A percentile compares a stretch with the other conserved stretches of the same genome.
These are phyloP conservation scores for Schizotus pectinicornis DNA, from an alignment of 2,888 invertebrate species.

Conservation along the genomic window DNA sequence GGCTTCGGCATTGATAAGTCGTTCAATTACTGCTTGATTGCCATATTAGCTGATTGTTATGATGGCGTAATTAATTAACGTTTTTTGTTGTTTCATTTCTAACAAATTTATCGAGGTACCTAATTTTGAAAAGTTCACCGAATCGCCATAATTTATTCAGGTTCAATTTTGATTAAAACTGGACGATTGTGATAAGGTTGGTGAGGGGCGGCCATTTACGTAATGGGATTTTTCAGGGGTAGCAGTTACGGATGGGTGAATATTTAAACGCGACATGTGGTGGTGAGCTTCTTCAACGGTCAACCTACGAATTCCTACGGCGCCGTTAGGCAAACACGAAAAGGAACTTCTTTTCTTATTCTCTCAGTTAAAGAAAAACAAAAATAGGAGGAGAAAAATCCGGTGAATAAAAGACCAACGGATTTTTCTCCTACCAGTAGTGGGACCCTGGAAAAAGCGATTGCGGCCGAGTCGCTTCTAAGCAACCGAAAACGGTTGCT, in stretches of 20 bases:
- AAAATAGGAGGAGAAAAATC: too few species aligned
- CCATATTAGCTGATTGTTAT: conserved; percentile 31
- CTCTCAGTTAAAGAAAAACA: too few species aligned
- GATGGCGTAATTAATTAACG: conserved; percentile 10
- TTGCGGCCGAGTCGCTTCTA: too few species aligned
- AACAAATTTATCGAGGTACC: too few species aligned
- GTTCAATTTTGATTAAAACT: conserved; percentile 43
- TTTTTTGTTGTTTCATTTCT: conserved; percentile 10
- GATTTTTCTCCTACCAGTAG: too few species aligned
- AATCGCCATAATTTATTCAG: conserved; percentile 36
- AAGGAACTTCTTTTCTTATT: too few species aligned
- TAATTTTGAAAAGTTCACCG: too few species aligned
- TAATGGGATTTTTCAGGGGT: conserved; percentile 19
- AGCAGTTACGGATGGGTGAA: conserved; percentile 46
- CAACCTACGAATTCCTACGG: too few species aligned
- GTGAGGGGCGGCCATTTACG: not conserved
- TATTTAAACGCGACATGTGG: conserved; percentile 43
- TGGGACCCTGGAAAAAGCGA: too few species aligned
- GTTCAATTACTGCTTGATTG: conserved; percentile 43
- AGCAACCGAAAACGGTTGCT: too few species aligned
- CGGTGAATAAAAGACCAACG: too few species aligned
- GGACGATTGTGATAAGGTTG: conserved; percentile 30
- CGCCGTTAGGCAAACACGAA: too few species aligned
- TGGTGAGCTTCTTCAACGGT: conserved; percentile 37
- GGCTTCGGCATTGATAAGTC: conserved; percentile 37